phyloP scores from a whole-genome alignment of 2,113 vertebrate species.

The Cynocephalus volans region DNA sequence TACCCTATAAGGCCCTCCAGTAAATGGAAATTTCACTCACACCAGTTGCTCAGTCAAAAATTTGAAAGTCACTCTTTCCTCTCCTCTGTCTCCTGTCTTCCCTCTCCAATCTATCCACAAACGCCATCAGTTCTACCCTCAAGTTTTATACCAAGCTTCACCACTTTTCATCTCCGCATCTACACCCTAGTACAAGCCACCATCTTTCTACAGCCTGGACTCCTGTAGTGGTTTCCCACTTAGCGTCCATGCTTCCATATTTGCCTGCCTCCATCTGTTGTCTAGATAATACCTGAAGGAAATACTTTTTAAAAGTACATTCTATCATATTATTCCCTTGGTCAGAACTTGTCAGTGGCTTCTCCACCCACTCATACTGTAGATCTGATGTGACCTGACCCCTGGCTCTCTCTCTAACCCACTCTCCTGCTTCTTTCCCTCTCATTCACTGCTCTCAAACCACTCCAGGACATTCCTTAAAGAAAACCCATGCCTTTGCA shows the following conservation, averaged over 20 bases:
- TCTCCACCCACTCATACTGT: neutral
- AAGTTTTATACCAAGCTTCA: neutral
- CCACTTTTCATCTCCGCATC: neutral
- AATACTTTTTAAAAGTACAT: neutral
- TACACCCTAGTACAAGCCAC: too few relatives aligned
- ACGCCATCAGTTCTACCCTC: neutral
- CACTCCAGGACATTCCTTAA: neutral
- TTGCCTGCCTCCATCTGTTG: neutral
- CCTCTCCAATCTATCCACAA: neutral
- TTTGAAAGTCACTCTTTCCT: neutral
- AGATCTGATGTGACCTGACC: neutral
- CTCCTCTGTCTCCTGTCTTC: neutral
- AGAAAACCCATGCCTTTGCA: neutral
- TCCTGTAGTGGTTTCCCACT: neutral
- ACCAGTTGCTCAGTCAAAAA: neutral
- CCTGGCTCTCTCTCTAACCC: neutral
- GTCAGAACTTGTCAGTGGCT: neutral
- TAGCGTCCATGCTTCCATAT: neutral
- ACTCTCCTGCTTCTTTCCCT: neutral
- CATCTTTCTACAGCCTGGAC: neutral
- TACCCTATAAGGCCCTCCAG: too few relatives aligned
- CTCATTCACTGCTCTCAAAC: neutral
- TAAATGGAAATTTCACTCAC: neutral
- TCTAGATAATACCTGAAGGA: neutral
- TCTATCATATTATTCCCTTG: neutral